Evolutionary conservation across 2,888 invertebrate species (phyloP).

Genomic region (Metalampra italica): DNA sequence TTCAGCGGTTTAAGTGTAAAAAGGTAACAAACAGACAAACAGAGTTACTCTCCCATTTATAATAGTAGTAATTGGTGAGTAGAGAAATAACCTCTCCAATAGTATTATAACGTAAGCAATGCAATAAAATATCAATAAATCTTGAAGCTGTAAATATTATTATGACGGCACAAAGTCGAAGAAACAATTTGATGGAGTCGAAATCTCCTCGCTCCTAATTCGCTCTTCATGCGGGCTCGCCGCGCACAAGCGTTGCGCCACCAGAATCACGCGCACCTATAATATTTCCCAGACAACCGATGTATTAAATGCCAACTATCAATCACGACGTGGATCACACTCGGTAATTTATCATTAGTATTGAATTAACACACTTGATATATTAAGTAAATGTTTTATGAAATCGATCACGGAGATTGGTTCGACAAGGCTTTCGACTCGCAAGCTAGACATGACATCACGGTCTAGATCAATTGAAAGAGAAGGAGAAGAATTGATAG

Average conservation of each 20-base stretch:
- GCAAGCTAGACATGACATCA: too few species aligned
- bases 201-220: conserved; percentile 56
- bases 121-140: conserved; percentile 19
- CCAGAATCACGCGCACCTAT: conserved; percentile 33
- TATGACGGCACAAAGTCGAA: neutral
- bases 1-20: too few species aligned
- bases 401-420: too few species aligned
- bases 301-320: conserved; percentile 18
- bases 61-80: too few species aligned
- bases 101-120: conserved; percentile 17
- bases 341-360: neutral
- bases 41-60: too few species aligned
- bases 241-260: conserved; percentile 34
- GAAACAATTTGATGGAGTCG: conserved; percentile 8
- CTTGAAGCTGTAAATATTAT: neutral
- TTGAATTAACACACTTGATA: neutral
- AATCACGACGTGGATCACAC: conserved; percentile 2
- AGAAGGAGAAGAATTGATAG: too few species aligned
- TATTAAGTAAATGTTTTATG: too few species aligned
- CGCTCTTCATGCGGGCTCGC: conserved; percentile 42
- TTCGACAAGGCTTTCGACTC: too few species aligned
- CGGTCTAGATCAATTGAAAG: too few species aligned
- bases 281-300: conserved; percentile 24
- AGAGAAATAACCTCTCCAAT: conserved; percentile 5
- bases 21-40: too few species aligned